A percentile compares a stretch with the other conserved stretches of the same genome.
phyloP scores from a whole-genome alignment of 1,140 invertebrate genomes.

The Streblospio benedicti region DNA sequence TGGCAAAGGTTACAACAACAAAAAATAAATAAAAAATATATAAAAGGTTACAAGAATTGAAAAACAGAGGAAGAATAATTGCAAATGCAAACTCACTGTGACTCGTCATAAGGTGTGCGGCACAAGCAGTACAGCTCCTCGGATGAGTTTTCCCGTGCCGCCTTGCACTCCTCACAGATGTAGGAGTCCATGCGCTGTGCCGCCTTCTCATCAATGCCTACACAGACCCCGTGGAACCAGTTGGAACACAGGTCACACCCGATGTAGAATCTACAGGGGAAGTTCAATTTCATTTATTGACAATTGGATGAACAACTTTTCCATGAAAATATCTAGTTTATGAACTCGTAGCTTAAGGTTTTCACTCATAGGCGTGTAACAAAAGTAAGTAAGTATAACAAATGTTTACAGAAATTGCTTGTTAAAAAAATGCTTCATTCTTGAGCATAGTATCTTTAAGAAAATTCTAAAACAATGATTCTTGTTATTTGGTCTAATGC shows the following conservation, averaged over 20 bases:
- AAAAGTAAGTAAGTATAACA: too few relatives aligned
- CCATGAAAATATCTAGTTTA: too few relatives aligned
- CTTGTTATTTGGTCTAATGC: not conserved
- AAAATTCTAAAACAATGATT: not conserved
- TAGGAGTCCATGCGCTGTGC: slow-evolving; percentile 92
- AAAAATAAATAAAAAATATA: not conserved
- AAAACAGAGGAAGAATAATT: not conserved
- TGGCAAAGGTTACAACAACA: not conserved
- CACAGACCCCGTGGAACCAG: slow-evolving; percentile 97
- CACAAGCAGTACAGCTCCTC: slow-evolving; percentile 93
- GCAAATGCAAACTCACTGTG: slow-evolving; percentile 63
- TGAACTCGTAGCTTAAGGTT: too few relatives aligned
- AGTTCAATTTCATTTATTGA: slow-evolving; percentile 5
- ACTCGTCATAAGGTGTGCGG: slow-evolving; percentile 91
- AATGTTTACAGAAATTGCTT: too few relatives aligned
- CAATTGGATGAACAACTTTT: too few relatives aligned
- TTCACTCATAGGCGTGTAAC: too few relatives aligned
- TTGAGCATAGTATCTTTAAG: too few relatives aligned
- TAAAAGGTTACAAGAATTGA: not conserved
- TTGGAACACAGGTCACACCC: slow-evolving; percentile 96
- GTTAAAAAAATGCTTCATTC: too few relatives aligned
- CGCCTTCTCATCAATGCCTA: slow-evolving; percentile 85
- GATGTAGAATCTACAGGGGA: slow-evolving; percentile 89
- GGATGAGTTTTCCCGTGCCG: slow-evolving; percentile 61
- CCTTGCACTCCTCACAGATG: slow-evolving; percentile 80